These are phyloP conservation scores for Phrynocephalus guinanensis DNA, from an alignment of 2,797 vertebrate genomes.

Conservation along the genomic window DNA sequence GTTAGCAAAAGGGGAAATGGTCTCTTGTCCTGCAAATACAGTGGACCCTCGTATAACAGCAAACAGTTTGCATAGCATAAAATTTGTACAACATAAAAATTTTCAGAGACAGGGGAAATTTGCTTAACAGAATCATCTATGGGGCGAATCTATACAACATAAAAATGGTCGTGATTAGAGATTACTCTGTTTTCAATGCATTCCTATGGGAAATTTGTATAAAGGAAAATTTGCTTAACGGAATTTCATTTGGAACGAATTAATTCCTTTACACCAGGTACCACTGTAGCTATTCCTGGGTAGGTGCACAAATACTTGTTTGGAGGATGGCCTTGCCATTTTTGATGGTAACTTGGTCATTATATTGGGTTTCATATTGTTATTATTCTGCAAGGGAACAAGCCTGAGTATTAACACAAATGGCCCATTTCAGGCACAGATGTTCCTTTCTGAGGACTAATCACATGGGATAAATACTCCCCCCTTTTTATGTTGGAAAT, in stretches of 20 bases:
- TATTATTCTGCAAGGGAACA: neutral
- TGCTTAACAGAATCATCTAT: too few species aligned
- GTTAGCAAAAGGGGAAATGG: neutral
- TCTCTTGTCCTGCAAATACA: slow-evolving; percentile 1
- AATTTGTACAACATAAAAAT: too few species aligned
- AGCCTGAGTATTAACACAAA: neutral
- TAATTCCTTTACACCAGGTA: too few species aligned
- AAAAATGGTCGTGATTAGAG: too few species aligned
- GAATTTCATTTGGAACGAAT: too few species aligned
- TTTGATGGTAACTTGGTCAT: neutral
- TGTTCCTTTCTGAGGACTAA: neutral
- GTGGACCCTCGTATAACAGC: too few species aligned
- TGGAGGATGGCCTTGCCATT: neutral
- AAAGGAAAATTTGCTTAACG: too few species aligned
- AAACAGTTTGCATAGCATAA: too few species aligned
- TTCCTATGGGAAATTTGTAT: too few species aligned
- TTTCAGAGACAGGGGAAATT: too few species aligned
- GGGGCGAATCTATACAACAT: too few species aligned
- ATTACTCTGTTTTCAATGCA: too few species aligned
- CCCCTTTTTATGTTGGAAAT: neutral
- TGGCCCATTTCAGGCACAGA: neutral
- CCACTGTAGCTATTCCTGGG: neutral
- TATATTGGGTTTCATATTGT: neutral
- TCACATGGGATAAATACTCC: neutral
- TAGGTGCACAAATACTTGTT: neutral